Evolutionary conservation across 2,888 invertebrate species (phyloP), one percentile per base, ranked within the genome.

Genomic region (Pterobdella sp.): DNA sequence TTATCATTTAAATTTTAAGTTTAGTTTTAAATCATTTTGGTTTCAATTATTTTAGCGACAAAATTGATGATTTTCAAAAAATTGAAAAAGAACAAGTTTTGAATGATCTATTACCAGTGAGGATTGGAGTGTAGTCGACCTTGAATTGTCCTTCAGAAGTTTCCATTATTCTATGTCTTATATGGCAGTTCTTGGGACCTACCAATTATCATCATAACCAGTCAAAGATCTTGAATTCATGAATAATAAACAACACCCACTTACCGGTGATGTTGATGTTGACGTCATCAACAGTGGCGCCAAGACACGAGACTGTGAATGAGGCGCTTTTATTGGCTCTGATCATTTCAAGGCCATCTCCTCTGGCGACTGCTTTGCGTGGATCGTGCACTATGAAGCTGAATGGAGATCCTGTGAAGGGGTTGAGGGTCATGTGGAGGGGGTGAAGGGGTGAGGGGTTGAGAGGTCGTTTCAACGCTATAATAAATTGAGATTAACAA

Each of bases 231-330:
- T 14, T 14, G 22, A 49, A 7, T 64, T 64, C 64, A 64, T 29
- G 10, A 64, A 31, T 64, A 10, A 10, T 29, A 64, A 14, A 64
- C 10, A 14, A 26, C 64, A 22, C 32, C 31, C 31, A 60, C 71
- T 18, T 75, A 90, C 87, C 79, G 89, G 85, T 7, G 89, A 86
- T 81, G 52, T 80, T 78, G 68, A 85, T 82, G 66, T 81, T 81
- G 73, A 83, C 77, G 73, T 84, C 82, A 32, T 77, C 77, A n/a
- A 79, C 77, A 26, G 77, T 78, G 22, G 79, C 79, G 2, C 81
- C 88, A 75, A 93, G 91, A 35, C 93, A 92, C 82, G 93, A 92
- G 72, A 95, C 91, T 74, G 89, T 88, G 85, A 96, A 94, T 3
- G 89, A 89, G 77, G 94, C 91, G 3, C 90, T 86, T 72, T 90